A percentile compares a stretch with the other conserved stretches of the same genome.
Evolutionary conservation across 2,113 vertebrate species (phyloP).

Genomic region (Candoia aspera): DNA sequence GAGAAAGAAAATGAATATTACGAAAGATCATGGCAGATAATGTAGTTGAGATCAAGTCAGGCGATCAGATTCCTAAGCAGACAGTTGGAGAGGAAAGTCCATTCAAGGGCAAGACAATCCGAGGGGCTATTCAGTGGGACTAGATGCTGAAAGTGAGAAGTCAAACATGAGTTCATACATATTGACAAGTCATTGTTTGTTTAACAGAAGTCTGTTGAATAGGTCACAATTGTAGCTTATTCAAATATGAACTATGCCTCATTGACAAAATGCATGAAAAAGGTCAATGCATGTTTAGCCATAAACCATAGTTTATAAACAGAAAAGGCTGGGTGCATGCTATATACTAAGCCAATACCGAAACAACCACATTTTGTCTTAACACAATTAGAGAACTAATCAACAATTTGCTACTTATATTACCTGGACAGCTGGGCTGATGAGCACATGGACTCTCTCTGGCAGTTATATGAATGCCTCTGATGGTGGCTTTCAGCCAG

Average conservation of each 20-base stretch:
- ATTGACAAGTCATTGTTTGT: not conserved
- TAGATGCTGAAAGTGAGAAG: not conserved
- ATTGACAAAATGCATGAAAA: not conserved
- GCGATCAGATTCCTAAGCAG: no score
- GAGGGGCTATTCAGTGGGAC: not conserved
- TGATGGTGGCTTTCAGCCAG: not conserved
- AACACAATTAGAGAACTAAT: not conserved
- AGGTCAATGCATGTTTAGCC: not conserved
- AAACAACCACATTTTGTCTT: not conserved
- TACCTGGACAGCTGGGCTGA: not conserved
- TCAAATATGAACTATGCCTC: not conserved
- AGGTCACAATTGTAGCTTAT: not conserved
- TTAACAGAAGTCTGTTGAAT: not conserved
- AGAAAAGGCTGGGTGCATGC: not conserved
- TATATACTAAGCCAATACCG: not conserved
- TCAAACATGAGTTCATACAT: no score
- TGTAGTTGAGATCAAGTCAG: no score
- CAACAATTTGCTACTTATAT: not conserved
- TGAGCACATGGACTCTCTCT: not conserved
- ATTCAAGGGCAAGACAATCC: no score
- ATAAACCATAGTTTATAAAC: not conserved
- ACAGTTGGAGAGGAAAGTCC: no score
- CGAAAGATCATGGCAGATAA: not conserved
- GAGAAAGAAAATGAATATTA: not conserved
- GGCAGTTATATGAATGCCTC: not conserved